Evolutionary conservation across 1,140 invertebrate species (phyloP).

Genomic region (Formica exsecta): DNA sequence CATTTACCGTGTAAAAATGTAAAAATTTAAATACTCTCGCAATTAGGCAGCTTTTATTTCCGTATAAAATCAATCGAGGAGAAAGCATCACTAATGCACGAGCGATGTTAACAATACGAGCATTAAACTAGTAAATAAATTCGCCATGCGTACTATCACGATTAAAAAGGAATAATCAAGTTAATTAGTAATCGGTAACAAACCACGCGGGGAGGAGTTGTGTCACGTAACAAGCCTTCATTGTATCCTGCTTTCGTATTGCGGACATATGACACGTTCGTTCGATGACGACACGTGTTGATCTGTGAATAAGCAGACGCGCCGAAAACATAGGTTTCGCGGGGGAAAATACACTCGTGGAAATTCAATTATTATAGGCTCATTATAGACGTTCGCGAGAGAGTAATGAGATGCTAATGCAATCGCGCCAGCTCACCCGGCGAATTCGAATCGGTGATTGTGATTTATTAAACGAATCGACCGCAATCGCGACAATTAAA

Average conservation of each 20-base stretch:
- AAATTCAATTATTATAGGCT: constrained; percentile 64
- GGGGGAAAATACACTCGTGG: constrained; percentile 49
- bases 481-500: constrained; percentile 60
- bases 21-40: neutral
- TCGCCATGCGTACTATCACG: neutral
- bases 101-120: neutral
- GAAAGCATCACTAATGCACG: neutral
- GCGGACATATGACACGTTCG: constrained; percentile 50
- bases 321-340: constrained; percentile 35
- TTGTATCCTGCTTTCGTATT: constrained; percentile 48
- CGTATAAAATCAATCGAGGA: neutral
- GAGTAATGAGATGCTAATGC: constrained; percentile 65
- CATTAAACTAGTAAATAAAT: constrained; percentile 33
- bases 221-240: constrained; percentile 46
- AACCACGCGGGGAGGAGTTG: neutral
- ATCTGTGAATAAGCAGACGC: constrained; percentile 60
- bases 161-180: constrained; percentile 51
- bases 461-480: constrained; percentile 70
- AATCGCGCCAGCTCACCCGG: constrained; percentile 48
- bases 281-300: constrained; percentile 64
- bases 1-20: neutral
- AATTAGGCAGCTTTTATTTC: constrained; percentile 39
- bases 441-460: constrained; percentile 7
- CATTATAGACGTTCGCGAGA: constrained; percentile 18
- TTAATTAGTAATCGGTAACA: constrained; percentile 22